A percentile compares a stretch with the other conserved stretches of the same genome.
Evolutionary conservation across 2,888 invertebrate species (phyloP).

Genomic region (Troglohyphantes excavatus): DNA sequence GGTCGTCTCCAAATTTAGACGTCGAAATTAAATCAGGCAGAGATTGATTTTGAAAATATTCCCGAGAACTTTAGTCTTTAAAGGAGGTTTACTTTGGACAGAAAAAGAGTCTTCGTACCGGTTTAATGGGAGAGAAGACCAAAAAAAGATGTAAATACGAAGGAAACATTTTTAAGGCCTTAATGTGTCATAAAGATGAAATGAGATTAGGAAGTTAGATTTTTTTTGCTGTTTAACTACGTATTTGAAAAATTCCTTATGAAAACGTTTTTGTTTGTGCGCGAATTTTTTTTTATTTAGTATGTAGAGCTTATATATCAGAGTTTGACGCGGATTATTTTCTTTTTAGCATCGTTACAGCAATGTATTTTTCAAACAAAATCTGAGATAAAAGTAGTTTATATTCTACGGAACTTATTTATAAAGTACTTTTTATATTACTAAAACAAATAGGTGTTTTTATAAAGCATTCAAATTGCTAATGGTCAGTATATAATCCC

Average conservation of each 20-base stretch:
- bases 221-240: constrained; percentile 34
- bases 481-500: too few relatives aligned
- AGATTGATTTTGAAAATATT: constrained; percentile 72
- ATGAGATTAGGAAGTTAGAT: constrained; percentile 62
- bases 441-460: too few relatives aligned
- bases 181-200: constrained; percentile 61
- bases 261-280: not conserved
- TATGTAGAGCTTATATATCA: not conserved
- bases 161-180: constrained; percentile 54
- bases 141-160: constrained; percentile 55
- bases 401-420: too few relatives aligned
- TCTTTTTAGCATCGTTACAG: too few relatives aligned
- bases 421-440: too few relatives aligned
- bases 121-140: constrained; percentile 64
- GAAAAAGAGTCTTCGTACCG: constrained; percentile 30
- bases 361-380: too few relatives aligned
- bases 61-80: constrained; percentile 50
- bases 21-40: constrained; percentile 74
- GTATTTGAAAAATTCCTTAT: constrained; percentile 6
- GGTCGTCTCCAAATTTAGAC: constrained; percentile 60
- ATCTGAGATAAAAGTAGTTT: too few relatives aligned
- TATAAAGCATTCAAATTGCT: too few relatives aligned
- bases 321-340: too few relatives aligned
- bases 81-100: constrained; percentile 59
- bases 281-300: not conserved